Evolutionary conservation across 2,113 vertebrate species (phyloP), one percentile per base, ranked within the genome.

Genomic region (Vidua chalybeata): DNA sequence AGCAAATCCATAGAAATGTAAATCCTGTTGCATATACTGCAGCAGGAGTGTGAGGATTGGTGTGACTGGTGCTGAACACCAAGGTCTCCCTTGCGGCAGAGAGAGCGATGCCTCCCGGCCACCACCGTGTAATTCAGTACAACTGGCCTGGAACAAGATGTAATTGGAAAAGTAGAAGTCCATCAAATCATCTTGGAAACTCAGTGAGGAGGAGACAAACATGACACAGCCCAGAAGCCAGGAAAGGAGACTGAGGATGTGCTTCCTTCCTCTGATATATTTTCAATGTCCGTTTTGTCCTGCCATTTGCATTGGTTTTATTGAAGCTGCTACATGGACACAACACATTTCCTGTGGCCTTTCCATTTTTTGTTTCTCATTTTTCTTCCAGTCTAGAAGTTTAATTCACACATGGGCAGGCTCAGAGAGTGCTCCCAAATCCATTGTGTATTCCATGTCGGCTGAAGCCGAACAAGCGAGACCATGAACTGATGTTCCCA

Each of bases 251-350:
- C 27, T 27, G 1, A 55, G 46, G 8, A 39, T 33, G 13, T 35
- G 8, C 4, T 73, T 84, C 51, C 12, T 80, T 61, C 30, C 19
- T 64, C 21, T 48, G 22, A 17, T 49, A 4, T 15, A 55, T 83
- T 78, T 71, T 20, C 3, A 1, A 17, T 33, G 45, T 49, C 58
- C 1, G 15, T 43, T 82, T 51, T 0, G 0, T 79, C 19, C 13
- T 51, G 14, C 10, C 4, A 13, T 67, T 66, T 80, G 10, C 9
- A 15, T 9, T 61, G 19, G 24, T 46, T 49, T 59, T 68, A 27
- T 30, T 61, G 20, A 75, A 83, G 31, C 41, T 68, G 26, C 28
- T 66, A 1, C 22, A 13, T 28, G 20, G 19, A 59, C 41, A 22
- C 9, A 22, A 54, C 5, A 64, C 37, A 11, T 31, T 88, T 86